Conservation (phyloP, 2,113 vertebrate species). For the Isurus oxyrinchus region DNA sequence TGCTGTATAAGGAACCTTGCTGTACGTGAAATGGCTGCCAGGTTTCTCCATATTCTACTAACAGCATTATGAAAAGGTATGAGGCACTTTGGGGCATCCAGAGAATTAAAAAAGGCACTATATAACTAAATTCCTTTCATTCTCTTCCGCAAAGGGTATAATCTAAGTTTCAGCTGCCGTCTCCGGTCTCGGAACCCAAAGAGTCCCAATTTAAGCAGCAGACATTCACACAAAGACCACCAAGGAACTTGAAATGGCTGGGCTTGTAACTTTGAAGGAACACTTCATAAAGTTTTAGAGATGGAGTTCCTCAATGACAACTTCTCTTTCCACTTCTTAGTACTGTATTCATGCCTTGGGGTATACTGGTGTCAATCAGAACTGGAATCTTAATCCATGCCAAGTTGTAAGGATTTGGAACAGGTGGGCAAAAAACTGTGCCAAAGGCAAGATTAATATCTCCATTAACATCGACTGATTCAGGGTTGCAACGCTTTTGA, state of each 20-base stretch:
- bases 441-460: background rate
- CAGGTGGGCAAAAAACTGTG: background rate
- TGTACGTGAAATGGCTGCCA: background rate
- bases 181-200: too few relatives aligned
- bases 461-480: background rate
- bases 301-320: background rate
- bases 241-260: background rate
- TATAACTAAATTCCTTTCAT: background rate
- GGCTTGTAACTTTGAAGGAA: background rate
- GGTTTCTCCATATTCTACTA: background rate
- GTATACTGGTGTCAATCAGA: background rate
- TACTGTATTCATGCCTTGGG: background rate
- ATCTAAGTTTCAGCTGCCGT: background rate
- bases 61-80: background rate
- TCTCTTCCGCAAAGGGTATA: background rate
- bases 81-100: background rate
- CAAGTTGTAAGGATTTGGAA: background rate
- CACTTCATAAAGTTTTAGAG: background rate
- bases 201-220: too few relatives aligned
- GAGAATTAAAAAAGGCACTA: background rate
- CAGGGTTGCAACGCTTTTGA: background rate
- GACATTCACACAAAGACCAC: background rate
- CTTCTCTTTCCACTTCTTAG: background rate
- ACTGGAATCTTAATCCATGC: background rate
- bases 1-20: background rate